Evolutionary conservation across 1,140 invertebrate genomes (phyloP).

Genomic region (Neotoxoptera formosana): DNA sequence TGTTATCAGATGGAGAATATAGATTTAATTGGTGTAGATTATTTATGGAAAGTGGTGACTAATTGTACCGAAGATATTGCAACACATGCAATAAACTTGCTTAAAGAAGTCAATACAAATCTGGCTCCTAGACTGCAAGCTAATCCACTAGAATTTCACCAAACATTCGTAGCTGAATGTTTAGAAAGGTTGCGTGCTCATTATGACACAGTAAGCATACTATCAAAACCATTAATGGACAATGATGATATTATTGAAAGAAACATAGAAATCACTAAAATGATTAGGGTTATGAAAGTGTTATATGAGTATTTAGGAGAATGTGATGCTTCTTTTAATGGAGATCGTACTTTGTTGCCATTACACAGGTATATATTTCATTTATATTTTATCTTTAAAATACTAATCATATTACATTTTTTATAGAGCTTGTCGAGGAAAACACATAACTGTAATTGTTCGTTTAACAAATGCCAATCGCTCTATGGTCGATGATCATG

Average conservation of each 20-base stretch:
- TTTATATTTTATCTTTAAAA: conserved; percentile 48
- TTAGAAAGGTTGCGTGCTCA: conserved; percentile 87
- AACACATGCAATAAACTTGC: conserved; percentile 85
- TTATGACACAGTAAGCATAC: conserved; percentile 73
- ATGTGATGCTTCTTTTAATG: conserved; percentile 90
- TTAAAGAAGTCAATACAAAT: conserved; percentile 94
- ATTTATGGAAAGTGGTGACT: conserved; percentile 93
- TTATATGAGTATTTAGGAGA: conserved; percentile 95
- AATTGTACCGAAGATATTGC: conserved; percentile 91
- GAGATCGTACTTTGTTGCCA: conserved; percentile 88
- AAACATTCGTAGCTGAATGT: conserved; percentile 89
- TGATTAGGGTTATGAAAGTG: conserved; percentile 94
- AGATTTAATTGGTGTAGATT: conserved; percentile 95
- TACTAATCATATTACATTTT: conserved; percentile 58
- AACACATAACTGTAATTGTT: conserved; percentile 85
- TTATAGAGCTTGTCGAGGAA: conserved; percentile 84
- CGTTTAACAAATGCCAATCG: conserved; percentile 89
- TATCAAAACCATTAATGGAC: conserved; percentile 62
- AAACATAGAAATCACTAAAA: conserved; percentile 78
- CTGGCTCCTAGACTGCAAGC: conserved; percentile 84
- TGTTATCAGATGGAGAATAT: conserved; percentile 83
- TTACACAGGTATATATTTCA: conserved; percentile 73
- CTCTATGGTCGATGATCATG: conserved; percentile 86
- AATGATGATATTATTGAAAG: conserved; percentile 48
- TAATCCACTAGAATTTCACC: conserved; percentile 81